phyloP scores from a whole-genome alignment of 2,888 invertebrate species.

The Xanthia togata region DNA sequence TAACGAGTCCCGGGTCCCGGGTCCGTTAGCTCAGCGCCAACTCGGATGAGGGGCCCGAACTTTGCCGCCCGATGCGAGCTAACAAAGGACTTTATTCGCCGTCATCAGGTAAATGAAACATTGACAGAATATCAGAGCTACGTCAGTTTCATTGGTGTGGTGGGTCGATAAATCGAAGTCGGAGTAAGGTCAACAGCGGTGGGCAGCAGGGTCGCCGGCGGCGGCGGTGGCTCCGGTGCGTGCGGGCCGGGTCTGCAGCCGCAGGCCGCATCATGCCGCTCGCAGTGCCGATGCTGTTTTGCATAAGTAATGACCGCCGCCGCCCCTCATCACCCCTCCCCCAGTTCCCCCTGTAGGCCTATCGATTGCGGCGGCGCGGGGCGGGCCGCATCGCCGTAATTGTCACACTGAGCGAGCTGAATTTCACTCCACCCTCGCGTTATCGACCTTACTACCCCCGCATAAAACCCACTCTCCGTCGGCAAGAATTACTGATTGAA shows the following conservation, averaged over 20 bases:
- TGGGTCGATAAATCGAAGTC: constrained; percentile 73
- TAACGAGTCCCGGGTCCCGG: constrained; percentile 76
- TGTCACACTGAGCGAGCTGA: constrained; percentile 89
- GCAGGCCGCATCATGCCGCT: constrained; percentile 68
- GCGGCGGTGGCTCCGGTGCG: constrained; percentile 39
- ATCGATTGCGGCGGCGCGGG: constrained; percentile 93
- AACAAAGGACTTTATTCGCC: constrained; percentile 72
- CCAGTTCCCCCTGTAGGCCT: constrained; percentile 92
- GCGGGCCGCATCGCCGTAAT: constrained; percentile 90
- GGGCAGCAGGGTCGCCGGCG: constrained; percentile 65
- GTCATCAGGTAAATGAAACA: constrained; percentile 65
- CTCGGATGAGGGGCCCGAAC: constrained; percentile 81
- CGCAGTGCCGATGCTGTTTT: constrained; percentile 84
- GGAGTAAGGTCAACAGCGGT: constrained; percentile 70
- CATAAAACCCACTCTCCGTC: constrained; percentile 81
- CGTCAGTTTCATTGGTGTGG: constrained; percentile 55
- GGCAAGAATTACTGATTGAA: constrained; percentile 80
- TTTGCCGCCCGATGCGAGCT: constrained; percentile 65
- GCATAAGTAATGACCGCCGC: constrained; percentile 88
- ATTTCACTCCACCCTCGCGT: constrained; percentile 82
- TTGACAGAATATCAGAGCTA: constrained; percentile 50
- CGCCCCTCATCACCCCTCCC: constrained; percentile 75
- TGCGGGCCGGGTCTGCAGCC: constrained; percentile 65
- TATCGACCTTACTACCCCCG: constrained; percentile 85
- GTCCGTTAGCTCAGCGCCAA: constrained; percentile 79